Base-by-base conservation (phyloP, 2,113 vertebrate species). In the Petaurus breviceps region DNA sequence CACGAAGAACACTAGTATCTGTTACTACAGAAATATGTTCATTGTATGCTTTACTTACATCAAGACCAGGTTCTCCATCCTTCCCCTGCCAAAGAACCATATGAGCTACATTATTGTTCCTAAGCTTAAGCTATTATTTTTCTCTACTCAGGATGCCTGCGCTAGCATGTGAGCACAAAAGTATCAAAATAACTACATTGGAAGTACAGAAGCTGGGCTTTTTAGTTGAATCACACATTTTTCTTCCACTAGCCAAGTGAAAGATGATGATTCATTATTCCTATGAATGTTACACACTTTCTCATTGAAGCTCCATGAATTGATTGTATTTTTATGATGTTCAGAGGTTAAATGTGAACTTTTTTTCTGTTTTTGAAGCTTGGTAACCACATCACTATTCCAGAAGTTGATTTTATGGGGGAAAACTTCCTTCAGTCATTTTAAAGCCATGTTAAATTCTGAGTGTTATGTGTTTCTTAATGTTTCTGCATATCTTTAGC, bases 61-160 rank as follows among this genome's bases (percentile, higher is more conserved):
- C 99, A 97, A 99, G 98, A 98, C 99, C 99, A 98, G 99, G 99
- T 96, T 99, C 99, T 97, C 99, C 99, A 97, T 99, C 99, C 97
- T 99, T 98, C 97, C 99, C 99, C 99, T 99, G 98, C 94, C 98
- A 98, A 98, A 96, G 98, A 99, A 99, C 97, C 98, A 99, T 25
- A 99, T 91, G 95, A 97, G 95, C 97, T 98, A 90, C 50, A 91
- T 99, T 98, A 99, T 98, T 11, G 37, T 95, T 95, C 94, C 96
- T 97, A 90, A 57, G 26, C 94, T 97, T 6, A 50, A 52, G 90
- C 89, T 94, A 91, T 24, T 93, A 90, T 91, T 94, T 52, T 96
- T 37, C 50, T 10, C 57, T 61, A 61, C 51, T 68, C n/a, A 28
- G 9, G 24, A 37, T 1, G 49, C 94, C 50, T 14, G 0, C 57